Evolutionary conservation across 2,888 invertebrate genomes (phyloP), one percentile per base, ranked within the genome.

Genomic region (Eristalis tenax): DNA sequence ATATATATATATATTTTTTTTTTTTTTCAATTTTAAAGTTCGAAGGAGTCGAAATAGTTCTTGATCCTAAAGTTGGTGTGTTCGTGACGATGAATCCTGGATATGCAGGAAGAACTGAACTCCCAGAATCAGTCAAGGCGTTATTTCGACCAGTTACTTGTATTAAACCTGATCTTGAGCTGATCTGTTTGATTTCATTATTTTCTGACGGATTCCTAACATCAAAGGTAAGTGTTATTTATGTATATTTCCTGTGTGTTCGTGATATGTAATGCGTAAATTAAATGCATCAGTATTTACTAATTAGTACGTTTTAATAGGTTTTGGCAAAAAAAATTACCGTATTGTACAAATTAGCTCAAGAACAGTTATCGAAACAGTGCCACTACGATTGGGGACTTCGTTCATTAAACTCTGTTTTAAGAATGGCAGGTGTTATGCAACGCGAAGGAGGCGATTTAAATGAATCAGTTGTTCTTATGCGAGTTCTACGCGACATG

Each of bases 61-160:
- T 98, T 92, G 98, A 98, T 93, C 93, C 94, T 6, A 97, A 98
- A 93, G 96, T 98, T 18, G 98, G 98, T 0, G 96, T 98, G 87
- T 99, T 98, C 93, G 97, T 98, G 76, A 98, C 98, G 0, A 98
- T 98, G 98, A 98, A 98, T 94, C 98, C 98, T 0, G 98, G 98
- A 0, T 98, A 98, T 91, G 97, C 98, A 0, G 98, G 98, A 0
- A 95, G 98, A 77, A 98, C 98, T 0, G 98, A 98, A 91, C 93
- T 99, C 38, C 98, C 98, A 0, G 98, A 98, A 92, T 97, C 97
- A 0, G 97, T 98, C 8, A 98, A 98, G 92, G 97, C 97, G 0
- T 93, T 98, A 38, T 98, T 98, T 93, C 94, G 98, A 11, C 98
- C 98, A 0, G 98, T 98, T 2, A 97, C 98, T 1, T 98, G 98